phyloP scores from a whole-genome alignment of 2,888 invertebrate species.

The Linnaemya vulpina region DNA sequence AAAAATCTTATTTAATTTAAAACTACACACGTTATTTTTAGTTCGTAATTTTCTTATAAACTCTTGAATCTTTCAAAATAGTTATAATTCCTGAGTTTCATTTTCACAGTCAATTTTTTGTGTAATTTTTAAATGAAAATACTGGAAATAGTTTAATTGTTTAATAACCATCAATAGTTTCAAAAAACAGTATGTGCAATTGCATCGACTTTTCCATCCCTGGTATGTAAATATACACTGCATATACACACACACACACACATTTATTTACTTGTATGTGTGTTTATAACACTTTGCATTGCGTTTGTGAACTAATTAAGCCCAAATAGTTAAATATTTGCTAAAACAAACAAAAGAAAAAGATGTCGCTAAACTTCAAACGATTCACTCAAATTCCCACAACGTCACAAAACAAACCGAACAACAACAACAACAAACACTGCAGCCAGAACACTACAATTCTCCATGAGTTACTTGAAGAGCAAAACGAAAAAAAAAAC shows the following conservation, averaged over 20 bases:
- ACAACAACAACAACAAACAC: slow-evolving; percentile 25
- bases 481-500: slow-evolving; percentile 1
- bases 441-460: slow-evolving; percentile 37
- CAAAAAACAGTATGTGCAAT: not conserved
- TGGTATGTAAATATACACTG: not conserved
- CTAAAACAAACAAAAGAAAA: slow-evolving; percentile 72
- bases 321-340: slow-evolving; percentile 81
- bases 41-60: too few species aligned
- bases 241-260: not conserved
- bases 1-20: too few species aligned
- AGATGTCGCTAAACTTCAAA: slow-evolving; percentile 73
- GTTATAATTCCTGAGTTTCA: too few species aligned
- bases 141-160: not conserved
- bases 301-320: slow-evolving; percentile 80
- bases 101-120: too few species aligned
- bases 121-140: too few species aligned
- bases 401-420: slow-evolving; percentile 30
- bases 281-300: slow-evolving; percentile 54
- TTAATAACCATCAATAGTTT: too few species aligned
- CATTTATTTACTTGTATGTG: not conserved
- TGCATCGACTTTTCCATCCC: not conserved
- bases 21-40: too few species aligned
- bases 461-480: slow-evolving; percentile 19
- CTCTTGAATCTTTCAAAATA: too few species aligned
- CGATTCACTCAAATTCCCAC: slow-evolving; percentile 35